These are phyloP conservation scores for Junonia oenone DNA, from an alignment of 2,888 invertebrate species.

Conservation along the genomic window DNA sequence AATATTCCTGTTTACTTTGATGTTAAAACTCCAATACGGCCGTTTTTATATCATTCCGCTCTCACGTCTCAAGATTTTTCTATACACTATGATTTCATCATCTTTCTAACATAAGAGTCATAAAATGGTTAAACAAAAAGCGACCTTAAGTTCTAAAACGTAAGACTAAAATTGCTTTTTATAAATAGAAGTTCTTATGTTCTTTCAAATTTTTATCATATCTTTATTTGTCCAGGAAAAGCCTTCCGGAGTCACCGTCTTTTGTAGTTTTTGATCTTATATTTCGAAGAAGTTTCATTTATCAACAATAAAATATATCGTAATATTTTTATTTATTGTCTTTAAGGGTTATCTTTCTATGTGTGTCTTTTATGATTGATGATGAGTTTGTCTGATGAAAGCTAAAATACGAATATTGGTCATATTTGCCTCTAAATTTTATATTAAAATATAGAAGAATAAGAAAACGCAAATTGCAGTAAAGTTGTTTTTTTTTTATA, in stretches of 20 bases:
- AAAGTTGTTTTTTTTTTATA: no score
- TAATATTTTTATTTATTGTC: background rate
- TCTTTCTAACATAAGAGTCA: background rate
- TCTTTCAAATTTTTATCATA: background rate
- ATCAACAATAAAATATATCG: conserved; percentile 11
- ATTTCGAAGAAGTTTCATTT: conserved; percentile 6
- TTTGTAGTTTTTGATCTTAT: conserved; percentile 6
- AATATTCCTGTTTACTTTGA: conserved; percentile 15
- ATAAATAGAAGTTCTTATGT: background rate
- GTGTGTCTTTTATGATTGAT: background rate
- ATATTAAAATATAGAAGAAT: no score
- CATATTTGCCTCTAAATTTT: no score
- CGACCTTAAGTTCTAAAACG: background rate
- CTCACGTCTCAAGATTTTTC: conserved; percentile 4
- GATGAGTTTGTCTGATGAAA: no score
- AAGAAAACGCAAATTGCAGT: no score
- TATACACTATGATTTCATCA: background rate
- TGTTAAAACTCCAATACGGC: conserved; percentile 11
- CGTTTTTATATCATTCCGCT: conserved; percentile 11
- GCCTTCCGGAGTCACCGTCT: conserved; percentile 5
- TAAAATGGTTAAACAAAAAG: background rate
- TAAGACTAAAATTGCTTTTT: background rate
- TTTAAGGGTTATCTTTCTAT: background rate
- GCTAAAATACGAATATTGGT: no score
- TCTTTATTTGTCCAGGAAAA: conserved; percentile 1